Evolutionary conservation across 2,797 vertebrate genomes (phyloP), one percentile per base, ranked within the genome.

Genomic region (Myotis pilosus): DNA sequence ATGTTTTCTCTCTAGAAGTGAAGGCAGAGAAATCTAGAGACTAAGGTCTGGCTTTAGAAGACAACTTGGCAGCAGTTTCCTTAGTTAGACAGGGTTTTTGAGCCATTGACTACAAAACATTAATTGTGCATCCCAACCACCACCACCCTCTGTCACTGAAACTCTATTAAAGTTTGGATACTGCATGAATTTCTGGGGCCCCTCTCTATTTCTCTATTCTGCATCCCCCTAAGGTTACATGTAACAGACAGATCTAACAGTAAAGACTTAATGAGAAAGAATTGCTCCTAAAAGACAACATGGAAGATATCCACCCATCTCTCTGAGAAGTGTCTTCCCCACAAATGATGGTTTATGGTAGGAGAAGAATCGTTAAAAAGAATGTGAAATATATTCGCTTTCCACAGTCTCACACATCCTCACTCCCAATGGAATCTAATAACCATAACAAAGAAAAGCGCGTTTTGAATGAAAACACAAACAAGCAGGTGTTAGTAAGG

Each of bases 1-100:
- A 53, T 2, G 72, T 30, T n/a, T 91, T 44, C 75, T 94, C 80
- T 91, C 53, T 85, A 60, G 83, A 78, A 78, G 62, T 68, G 44
- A 95, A 96, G 89, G 80, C 62, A 41, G 88, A 47, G 62, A 88
- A 95, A 69, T 87, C 62, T 53, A 62, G 75, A 95, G 68, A 78
- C 11, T 17, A 33, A 84, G 30, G 57, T 75, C 66, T 82, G 36
- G 84, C 53, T 94, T 93, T 79, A 80, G 55, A 74, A 93, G 64
- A 91, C 75, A 83, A 44, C 23, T 16, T 64, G 28, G 38, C 41
- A n/a, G 53, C n/a, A 87, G 83, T 51, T 88, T 95, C 81, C 57
- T 64, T 25, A 74, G 15, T 69, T 25, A 74, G 15, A 17, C 6
- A 64, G 62, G 41, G 89, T 28, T 86, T 94, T 20, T 91, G 4